Base-by-base conservation (phyloP, 2,888 invertebrate species). In the Catocala fraxini region DNA sequence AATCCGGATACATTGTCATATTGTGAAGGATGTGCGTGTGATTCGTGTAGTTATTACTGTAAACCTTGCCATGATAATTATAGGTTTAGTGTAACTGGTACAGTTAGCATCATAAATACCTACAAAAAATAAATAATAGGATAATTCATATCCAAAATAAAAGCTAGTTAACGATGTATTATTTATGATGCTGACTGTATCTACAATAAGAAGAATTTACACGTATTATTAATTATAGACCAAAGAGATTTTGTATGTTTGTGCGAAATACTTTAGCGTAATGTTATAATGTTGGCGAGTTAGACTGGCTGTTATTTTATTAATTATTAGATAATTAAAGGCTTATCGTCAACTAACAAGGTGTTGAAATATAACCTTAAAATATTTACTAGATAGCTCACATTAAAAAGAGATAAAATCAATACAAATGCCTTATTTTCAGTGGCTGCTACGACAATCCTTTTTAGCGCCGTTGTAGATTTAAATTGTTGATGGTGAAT, bases 151-250 rank as follows among this genome's bases (percentile, higher is more conserved):
- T 4, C 25, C 25, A 25, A 43, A 43, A n/a, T 10, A 43, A n/a
- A 43, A 43, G 25, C 25, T 25, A 25, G 25, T 25, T 25, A 25
- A 43, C 15, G 9, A 7, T 39, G 10, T 39, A 34, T n/a, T 45
- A 43, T 63, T 69, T 70, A 53, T 68, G 53, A 54, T 62, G 52
- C 51, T 63, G 51, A 62, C 0, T 62, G 51, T 51, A n/a, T 15
- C 15, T 6, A 51, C 12, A 12, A 45, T 47, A 47, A 10, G 52
- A 52, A 12, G 5, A 51, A 56, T 47, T 53, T 48, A 42, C 56
- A 63, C 64, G 72, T 76, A 74, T 75, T 72, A 70, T 65, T 77
- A 75, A 60, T 70, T 70, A 68, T 70, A 75, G 63, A 55, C 79
- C 80, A 81, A 79, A 81, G 81, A 79, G 65, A 72, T 64, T 71